Conservation (phyloP, 2,888 invertebrate genomes). For the Cephus pulcher region DNA sequence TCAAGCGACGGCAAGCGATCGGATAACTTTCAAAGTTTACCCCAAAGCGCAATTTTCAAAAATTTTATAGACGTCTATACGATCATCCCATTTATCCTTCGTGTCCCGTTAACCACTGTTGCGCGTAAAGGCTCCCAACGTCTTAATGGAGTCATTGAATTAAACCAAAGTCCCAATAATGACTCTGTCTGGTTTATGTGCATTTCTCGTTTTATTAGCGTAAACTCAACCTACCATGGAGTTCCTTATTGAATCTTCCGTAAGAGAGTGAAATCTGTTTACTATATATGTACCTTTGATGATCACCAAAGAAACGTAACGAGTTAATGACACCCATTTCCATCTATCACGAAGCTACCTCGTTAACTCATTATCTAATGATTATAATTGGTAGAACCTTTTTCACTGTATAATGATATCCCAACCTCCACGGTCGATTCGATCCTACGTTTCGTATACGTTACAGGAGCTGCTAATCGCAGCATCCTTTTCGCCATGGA, state of each 20-base stretch:
- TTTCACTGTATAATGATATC: not conserved
- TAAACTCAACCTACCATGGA: not conserved
- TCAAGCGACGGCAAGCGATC: not conserved
- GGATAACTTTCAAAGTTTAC: not conserved
- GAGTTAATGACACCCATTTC: not conserved
- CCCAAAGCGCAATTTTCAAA: not conserved
- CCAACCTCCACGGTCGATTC: not conserved
- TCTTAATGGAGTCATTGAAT: constrained; percentile 9
- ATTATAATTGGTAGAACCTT: not conserved
- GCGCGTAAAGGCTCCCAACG: not conserved
- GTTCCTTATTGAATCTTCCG: not conserved
- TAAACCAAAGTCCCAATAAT: not conserved
- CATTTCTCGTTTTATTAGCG: constrained; percentile 5
- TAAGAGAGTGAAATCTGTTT: not conserved
- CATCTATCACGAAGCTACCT: not conserved
- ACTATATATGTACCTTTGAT: not conserved
- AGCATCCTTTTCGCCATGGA: constrained; percentile 2
- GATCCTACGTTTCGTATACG: not conserved
- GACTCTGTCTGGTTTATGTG: constrained; percentile 1
- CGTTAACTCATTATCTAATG: not conserved
- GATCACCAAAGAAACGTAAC: not conserved
- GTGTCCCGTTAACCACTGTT: not conserved
- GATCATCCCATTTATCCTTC: not conserved
- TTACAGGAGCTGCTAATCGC: not conserved
- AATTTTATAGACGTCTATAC: not conserved